A percentile compares a stretch with the other conserved stretches of the same genome.
phyloP scores from a whole-genome alignment of 2,113 vertebrate species.

The Euleptes europaea region DNA sequence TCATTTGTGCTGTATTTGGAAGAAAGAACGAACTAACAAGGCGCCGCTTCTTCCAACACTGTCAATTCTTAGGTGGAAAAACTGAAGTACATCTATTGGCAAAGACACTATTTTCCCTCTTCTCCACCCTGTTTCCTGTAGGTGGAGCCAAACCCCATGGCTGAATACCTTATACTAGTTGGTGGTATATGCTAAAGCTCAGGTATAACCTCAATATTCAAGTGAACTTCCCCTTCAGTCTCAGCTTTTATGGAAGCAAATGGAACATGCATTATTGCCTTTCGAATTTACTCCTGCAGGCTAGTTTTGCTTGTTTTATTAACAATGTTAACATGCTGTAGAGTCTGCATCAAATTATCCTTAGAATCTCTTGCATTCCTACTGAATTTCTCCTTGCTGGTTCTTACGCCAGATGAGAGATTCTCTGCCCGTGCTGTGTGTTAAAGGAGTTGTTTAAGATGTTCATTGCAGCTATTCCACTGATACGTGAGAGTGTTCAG shows the following conservation, averaged over 20 bases:
- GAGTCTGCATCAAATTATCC: background rate
- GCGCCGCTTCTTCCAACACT: background rate
- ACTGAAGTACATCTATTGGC: background rate
- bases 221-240: slow-evolving; percentile 31
- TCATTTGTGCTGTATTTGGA: background rate
- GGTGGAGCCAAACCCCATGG: slow-evolving; percentile 74
- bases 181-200: background rate
- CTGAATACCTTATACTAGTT: slow-evolving; percentile 35
- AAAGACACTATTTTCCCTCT: background rate
- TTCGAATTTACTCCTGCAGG: background rate
- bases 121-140: slow-evolving; percentile 66
- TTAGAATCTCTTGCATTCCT: background rate
- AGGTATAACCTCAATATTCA: background rate
- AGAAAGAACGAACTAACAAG: background rate
- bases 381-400: slow-evolving; percentile 15
- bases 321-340: background rate
- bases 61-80: background rate
- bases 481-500: slow-evolving; percentile 56
- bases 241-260: slow-evolving; percentile 47
- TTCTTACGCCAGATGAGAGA: slow-evolving; percentile 26
- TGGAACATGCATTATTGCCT: background rate
- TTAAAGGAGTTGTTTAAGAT: background rate
- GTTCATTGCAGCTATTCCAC: slow-evolving; percentile 38
- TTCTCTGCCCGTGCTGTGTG: background rate
- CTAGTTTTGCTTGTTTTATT: background rate